Base-by-base conservation (phyloP, 1,140 invertebrate genomes). In the Meloidogyne hapla region DNA sequence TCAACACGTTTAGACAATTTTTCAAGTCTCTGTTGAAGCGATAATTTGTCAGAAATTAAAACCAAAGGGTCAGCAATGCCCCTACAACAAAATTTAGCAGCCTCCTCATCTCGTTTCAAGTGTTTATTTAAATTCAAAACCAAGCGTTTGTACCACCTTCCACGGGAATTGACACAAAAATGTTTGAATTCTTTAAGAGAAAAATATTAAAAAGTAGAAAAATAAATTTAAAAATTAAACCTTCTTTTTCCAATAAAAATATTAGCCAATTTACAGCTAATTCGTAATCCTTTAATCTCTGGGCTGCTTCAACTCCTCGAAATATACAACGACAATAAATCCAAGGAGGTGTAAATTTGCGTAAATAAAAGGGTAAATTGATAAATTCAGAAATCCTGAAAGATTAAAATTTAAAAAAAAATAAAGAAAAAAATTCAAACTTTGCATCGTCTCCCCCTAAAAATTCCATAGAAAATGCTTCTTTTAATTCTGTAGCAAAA, bases 121-220 rank as follows among this genome's bases (percentile, higher is more conserved):
- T 84, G 83, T 23, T 64, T 67, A 48, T 83, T 75, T 38, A 85
- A 69, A 77, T 84, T 85, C 2, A 85, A 63, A 3, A 80, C 74
- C 15, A 84, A 75, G 25, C 83, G 71, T 23, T 81, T 71, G 62
- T 82, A 85, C 77, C 77, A 82, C 8, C 40, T 23, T 15, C 83
- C 83, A 38, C 82, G 79, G 4, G 62, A 76, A 79, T 82, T 77
- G 6, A 68, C 13, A 62, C 81, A 83, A 28, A 77, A 79, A 48
- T 26, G 42, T 66, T 74, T 40, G 8, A 80, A 18, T 23, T 67
- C 80, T 81, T 26, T 0, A 67, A 56, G 4, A 21, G 8, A 26
- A 69, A 13, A 21, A 68, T 40, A 0, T 71, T 42, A 23, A 25
- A n/a, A 21, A 56, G 26, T n/a, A 18, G 38, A 65, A 40, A n/a